phyloP scores from a whole-genome alignment of 2,797 vertebrate genomes.

The Craterocephalus amniculus region DNA sequence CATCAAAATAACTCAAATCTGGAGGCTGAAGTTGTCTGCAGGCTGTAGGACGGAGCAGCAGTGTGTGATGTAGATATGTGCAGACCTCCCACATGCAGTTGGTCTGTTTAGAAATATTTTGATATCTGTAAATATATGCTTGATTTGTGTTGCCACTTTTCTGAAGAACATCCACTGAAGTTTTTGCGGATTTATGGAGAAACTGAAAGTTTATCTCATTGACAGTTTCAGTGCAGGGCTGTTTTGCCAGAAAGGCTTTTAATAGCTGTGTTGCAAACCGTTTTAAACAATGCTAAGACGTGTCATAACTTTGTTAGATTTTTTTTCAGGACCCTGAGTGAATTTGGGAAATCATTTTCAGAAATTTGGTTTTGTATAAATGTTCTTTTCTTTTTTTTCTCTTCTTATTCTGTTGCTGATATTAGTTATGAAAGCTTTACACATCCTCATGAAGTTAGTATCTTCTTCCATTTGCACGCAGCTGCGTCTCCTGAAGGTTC shows the following conservation, averaged over 20 bases:
- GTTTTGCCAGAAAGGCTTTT: neutral
- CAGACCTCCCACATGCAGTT: conserved; percentile 52
- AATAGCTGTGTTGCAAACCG: neutral
- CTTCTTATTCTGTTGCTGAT: too few relatives aligned
- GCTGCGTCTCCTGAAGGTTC: conserved; percentile 25
- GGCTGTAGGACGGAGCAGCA: conserved; percentile 1
- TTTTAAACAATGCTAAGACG: neutral
- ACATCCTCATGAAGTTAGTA: neutral
- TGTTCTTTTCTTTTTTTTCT: too few relatives aligned
- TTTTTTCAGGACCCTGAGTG: neutral
- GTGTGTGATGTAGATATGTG: neutral
- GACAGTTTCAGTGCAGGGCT: neutral
- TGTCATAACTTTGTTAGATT: neutral
- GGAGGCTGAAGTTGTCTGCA: neutral
- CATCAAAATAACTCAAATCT: conserved; percentile 15
- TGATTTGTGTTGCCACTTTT: conserved; percentile 26
- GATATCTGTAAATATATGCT: conserved; percentile 37
- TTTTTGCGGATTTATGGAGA: conserved; percentile 4
- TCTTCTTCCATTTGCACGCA: neutral
- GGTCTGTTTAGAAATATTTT: conserved; percentile 48
- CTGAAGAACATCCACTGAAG: neutral
- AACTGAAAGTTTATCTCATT: neutral
- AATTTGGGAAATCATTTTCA: neutral
- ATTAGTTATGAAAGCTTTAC: too few relatives aligned
- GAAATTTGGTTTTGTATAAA: neutral